Conservation (phyloP, 2,888 invertebrate genomes). For the Gymnosoma rotundatum region DNA sequence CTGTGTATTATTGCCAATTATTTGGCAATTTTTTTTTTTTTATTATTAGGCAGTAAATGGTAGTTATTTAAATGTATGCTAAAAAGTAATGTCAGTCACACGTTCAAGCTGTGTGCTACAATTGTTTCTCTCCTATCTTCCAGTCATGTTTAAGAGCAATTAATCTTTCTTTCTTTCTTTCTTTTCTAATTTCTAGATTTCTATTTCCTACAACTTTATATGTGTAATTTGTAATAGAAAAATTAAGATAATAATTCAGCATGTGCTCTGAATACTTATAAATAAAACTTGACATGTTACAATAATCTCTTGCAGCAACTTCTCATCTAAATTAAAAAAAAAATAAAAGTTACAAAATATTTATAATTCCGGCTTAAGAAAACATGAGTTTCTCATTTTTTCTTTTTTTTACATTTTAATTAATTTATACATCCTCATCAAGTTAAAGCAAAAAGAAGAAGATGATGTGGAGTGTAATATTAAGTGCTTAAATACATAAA, state of each 20-base stretch:
- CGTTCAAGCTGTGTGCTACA: too few relatives aligned
- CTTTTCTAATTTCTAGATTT: too few relatives aligned
- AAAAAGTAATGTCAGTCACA: too few relatives aligned
- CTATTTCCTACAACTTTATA: neutral
- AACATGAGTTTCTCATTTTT: neutral
- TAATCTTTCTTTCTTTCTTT: too few relatives aligned
- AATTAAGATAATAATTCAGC: neutral
- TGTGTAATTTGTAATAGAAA: neutral
- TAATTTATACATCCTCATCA: constrained; percentile 31
- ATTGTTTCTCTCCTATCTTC: too few relatives aligned
- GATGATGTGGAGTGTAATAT: neutral
- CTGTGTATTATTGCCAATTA: too few relatives aligned
- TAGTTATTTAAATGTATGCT: too few relatives aligned
- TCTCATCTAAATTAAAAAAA: too few relatives aligned
- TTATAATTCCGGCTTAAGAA: constrained; percentile 1
- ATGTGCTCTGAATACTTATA: neutral
- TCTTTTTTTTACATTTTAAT: constrained; percentile 34
- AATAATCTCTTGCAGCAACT: constrained; percentile 28
- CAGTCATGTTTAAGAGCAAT: too few relatives aligned
- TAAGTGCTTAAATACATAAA: neutral
- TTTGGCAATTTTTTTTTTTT: too few relatives aligned
- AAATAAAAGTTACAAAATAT: constrained; percentile 8
- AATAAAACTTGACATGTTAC: constrained; percentile 26
- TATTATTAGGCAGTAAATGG: too few relatives aligned
- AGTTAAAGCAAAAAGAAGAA: neutral